Evolutionary conservation across 2,888 invertebrate species (phyloP).

Genomic region (Mantis religiosa): DNA sequence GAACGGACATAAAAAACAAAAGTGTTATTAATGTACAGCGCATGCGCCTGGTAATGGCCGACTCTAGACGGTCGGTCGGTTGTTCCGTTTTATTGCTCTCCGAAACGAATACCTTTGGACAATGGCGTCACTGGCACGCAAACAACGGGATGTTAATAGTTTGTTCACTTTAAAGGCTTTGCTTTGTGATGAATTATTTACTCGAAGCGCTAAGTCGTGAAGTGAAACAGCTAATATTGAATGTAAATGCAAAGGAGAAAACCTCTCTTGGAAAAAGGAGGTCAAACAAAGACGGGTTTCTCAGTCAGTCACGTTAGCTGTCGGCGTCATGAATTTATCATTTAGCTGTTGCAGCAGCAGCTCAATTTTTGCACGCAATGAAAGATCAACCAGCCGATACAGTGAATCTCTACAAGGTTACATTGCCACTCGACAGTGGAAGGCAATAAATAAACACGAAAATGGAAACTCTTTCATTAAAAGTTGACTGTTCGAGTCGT

Average conservation of each 20-base stretch:
- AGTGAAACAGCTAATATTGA: constrained; percentile 9
- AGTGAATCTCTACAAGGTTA: not conserved
- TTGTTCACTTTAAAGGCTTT: not conserved
- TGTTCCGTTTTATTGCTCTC: not conserved
- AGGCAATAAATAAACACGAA: too few species aligned
- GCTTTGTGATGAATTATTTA: not conserved
- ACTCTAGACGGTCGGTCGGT: not conserved
- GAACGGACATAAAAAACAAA: too few species aligned
- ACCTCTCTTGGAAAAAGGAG: not conserved
- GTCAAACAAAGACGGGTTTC: not conserved
- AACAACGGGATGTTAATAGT: not conserved
- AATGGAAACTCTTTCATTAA: not conserved
- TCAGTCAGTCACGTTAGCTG: too few species aligned
- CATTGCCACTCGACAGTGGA: not conserved
- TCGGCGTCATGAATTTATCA: not conserved
- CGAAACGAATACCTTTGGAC: not conserved
- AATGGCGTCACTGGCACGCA: not conserved
- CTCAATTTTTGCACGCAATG: not conserved
- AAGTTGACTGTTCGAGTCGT: not conserved
- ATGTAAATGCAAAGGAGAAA: not conserved
- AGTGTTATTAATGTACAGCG: too few species aligned
- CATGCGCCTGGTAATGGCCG: not conserved
- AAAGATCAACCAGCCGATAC: not conserved
- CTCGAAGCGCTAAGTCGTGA: not conserved
- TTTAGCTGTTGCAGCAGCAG: not conserved